Evolutionary conservation across 2,797 vertebrate genomes (phyloP).

Genomic region (Melanotaenia pygmaea): DNA sequence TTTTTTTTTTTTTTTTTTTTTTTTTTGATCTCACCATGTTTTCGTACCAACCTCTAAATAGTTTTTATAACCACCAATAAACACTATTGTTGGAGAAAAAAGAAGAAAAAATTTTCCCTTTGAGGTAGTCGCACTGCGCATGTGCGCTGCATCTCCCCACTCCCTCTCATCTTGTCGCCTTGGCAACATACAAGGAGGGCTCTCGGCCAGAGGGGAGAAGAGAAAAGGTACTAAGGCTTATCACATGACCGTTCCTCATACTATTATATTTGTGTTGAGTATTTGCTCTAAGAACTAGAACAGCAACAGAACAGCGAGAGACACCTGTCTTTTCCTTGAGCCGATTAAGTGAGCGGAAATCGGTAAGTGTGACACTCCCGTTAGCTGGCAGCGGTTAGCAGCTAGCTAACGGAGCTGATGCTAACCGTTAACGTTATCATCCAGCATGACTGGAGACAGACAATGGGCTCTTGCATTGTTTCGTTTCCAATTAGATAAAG

Average conservation of each 20-base stretch:
- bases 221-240: constrained; percentile 68
- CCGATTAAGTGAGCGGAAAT: constrained; percentile 38
- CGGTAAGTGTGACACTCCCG: constrained; percentile 64
- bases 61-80: constrained; percentile 22
- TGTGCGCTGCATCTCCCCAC: constrained; percentile 83
- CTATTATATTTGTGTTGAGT: constrained; percentile 37
- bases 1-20: no score
- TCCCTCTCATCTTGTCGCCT: constrained; percentile 81
- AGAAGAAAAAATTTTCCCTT: constrained; percentile 38
- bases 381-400: constrained; percentile 35
- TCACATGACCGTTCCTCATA: constrained; percentile 69
- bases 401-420: constrained; percentile 39
- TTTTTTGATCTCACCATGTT: background rate
- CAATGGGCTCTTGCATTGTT: constrained; percentile 53
- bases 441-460: constrained; percentile 56
- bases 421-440: constrained; percentile 35
- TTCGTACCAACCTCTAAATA: constrained; percentile 44
- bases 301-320: background rate
- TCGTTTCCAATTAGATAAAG: background rate
- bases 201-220: constrained; percentile 51
- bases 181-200: constrained; percentile 75
- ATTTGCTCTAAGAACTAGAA: constrained; percentile 13
- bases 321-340: background rate
- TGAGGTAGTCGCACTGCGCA: constrained; percentile 66
- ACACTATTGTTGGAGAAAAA: background rate